A percentile compares a stretch with the other conserved stretches of the same genome.
Evolutionary conservation across 2,888 invertebrate genomes (phyloP).

Genomic region (Erynnis tages): DNA sequence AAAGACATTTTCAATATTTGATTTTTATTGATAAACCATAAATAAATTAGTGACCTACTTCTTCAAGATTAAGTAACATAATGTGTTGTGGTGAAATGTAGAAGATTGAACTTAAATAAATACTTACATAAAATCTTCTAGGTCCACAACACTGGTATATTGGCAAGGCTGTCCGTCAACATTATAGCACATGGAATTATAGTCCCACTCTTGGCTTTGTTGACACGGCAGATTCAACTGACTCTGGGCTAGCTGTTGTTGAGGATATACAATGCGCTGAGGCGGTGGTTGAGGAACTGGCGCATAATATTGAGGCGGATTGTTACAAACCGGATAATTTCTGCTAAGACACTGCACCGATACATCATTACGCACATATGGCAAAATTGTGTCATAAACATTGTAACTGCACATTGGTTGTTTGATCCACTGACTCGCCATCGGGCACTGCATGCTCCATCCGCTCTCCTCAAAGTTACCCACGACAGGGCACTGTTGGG

Average conservation of each 20-base stretch:
- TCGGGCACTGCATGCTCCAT: conserved; percentile 63
- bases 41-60: not conserved
- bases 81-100: too few species aligned
- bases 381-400: conserved; percentile 41
- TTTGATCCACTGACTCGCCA: conserved; percentile 55
- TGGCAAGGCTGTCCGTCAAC: conserved; percentile 85
- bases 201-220: conserved; percentile 80
- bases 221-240: conserved; percentile 70
- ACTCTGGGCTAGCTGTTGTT: conserved; percentile 40
- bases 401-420: conserved; percentile 46
- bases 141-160: conserved; percentile 84
- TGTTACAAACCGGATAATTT: conserved; percentile 43
- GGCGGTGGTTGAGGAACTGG: conserved; percentile 33
- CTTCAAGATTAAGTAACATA: not conserved
- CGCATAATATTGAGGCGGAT: conserved; percentile 43
- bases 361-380: conserved; percentile 39
- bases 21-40: not conserved
- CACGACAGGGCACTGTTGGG: conserved; percentile 54
- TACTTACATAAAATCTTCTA: conserved; percentile 90
- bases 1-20: too few species aligned
- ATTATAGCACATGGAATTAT: conserved; percentile 84
- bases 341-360: conserved; percentile 56
- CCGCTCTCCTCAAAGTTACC: conserved; percentile 51
- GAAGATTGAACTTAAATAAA: not conserved
- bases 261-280: conserved; percentile 37